Base-by-base conservation (phyloP, 2,113 vertebrate species). In the Protobothrops mucrosquamatus region DNA sequence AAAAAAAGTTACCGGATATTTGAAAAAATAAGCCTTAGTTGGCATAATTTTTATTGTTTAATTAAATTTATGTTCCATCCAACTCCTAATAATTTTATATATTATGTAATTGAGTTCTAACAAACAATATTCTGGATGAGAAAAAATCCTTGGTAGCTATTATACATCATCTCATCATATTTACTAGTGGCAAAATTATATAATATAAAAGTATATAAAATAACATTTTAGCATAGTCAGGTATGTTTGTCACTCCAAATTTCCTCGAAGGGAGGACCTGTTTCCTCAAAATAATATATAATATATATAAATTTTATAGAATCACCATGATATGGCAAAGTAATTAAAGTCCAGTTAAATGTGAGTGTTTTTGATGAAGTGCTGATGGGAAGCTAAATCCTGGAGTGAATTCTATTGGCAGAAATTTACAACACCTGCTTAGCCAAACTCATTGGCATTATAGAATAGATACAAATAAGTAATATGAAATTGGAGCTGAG, bases 401-500 rank as follows among this genome's bases (percentile, higher is more conserved):
- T 20, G 94, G 69, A 46, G 23, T 74, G 92, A 95, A 94, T 96
- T 96, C 92, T 95, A 94, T 92, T 89, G 51, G 88, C 56, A 94
- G 91, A 92, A 91, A 59, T 90, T 55, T 93, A 55, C 20, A 93
- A 34, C 64, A 93, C 89, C 87, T n/a, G 4, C 85, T 89, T 96
- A 74, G 61, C 93, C 9, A 43, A 93, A 95, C 87, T 64, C 91
- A 54, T 56, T 61, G 93, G 81, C 94, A 95, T 96, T 97, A 95
- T 86, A 95, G 93, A 91, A 94, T 94, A 91, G 88, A 93, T 92
- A 92, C 89, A 43, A 91, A 96, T 86, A 94, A 95, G 93, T 95
- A 92, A 89, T 85, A 93, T 97, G 97, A 97, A 98, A 98, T 93
- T 96, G n/a, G 96, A 98, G 96, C 56, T 96, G 92, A 91, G 95